A percentile compares a stretch with the other conserved stretches of the same genome.
Conservation (phyloP, 2,797 vertebrate species). For the Spinus pinus region DNA sequence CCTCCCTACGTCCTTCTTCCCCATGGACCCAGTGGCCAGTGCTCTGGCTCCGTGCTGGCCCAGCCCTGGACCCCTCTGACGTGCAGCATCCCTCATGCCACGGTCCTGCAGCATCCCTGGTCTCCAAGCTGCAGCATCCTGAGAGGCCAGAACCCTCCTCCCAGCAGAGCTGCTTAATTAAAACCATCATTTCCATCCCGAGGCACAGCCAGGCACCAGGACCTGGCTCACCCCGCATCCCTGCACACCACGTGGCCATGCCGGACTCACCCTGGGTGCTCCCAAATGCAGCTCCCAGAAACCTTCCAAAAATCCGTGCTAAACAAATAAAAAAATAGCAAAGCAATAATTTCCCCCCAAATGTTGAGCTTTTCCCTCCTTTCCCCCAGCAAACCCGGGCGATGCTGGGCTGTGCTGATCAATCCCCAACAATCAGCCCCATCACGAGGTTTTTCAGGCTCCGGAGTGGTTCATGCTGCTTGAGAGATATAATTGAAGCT, state of each 20-base stretch:
- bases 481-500: background rate
- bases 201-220: background rate
- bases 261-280: background rate
- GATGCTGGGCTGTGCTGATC: background rate
- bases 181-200: background rate
- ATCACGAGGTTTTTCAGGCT: background rate
- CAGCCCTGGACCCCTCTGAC: background rate
- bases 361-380: background rate
- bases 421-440: background rate
- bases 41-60: background rate
- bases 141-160: background rate
- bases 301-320: fast-evolving
- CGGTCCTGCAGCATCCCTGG: background rate
- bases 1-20: fast-evolving
- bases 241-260: fast-evolving
- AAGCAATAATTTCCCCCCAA: fast-evolving
- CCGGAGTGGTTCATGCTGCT: background rate
- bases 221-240: background rate
- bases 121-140: background rate
- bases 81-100: fast-evolving
- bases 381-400: background rate
- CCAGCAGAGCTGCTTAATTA: slow-evolving; percentile 14
- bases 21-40: fast-evolving
- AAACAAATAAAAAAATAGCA: background rate
- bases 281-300: background rate